Conservation (phyloP, 2,113 vertebrate genomes). For the Dascyllus trimaculatus region DNA sequence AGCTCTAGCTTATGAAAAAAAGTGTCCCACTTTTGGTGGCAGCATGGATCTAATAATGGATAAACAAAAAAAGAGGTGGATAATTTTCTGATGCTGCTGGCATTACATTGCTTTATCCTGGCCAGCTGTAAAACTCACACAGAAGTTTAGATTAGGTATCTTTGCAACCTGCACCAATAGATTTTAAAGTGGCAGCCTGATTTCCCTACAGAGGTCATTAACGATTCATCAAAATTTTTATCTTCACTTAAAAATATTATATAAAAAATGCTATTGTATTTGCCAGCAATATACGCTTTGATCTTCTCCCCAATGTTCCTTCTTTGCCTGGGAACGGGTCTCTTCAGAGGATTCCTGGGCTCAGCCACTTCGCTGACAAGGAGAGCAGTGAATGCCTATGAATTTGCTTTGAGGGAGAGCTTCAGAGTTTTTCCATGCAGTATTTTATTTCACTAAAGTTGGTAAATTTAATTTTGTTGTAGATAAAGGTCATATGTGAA, state of each 20-base stretch:
- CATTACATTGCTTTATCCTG: not conserved
- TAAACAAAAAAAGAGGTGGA: not conserved
- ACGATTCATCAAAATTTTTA: not conserved
- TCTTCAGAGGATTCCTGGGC: constrained; percentile 13
- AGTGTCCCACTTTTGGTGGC: not conserved
- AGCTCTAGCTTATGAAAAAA: not conserved
- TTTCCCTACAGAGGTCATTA: constrained; percentile 53
- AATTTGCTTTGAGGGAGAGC: too few species aligned
- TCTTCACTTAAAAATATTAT: not conserved
- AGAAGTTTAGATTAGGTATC: not conserved
- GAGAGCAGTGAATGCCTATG: not conserved
- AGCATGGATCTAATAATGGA: not conserved
- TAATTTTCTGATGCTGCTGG: not conserved
- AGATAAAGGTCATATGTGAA: too few species aligned
- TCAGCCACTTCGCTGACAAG: not conserved
- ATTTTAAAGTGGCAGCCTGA: constrained; percentile 10
- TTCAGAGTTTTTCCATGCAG: too few species aligned
- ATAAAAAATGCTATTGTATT: constrained; percentile 20
- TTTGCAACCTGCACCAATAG: not conserved
- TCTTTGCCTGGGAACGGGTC: not conserved
- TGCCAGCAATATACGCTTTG: constrained; percentile 39
- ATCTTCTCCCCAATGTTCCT: constrained; percentile 17
- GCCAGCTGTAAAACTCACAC: constrained; percentile 14
- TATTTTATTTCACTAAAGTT: too few species aligned
- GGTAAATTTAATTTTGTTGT: too few species aligned